Conservation (phyloP, 2,888 invertebrate species). For the Xylocampa areola region DNA sequence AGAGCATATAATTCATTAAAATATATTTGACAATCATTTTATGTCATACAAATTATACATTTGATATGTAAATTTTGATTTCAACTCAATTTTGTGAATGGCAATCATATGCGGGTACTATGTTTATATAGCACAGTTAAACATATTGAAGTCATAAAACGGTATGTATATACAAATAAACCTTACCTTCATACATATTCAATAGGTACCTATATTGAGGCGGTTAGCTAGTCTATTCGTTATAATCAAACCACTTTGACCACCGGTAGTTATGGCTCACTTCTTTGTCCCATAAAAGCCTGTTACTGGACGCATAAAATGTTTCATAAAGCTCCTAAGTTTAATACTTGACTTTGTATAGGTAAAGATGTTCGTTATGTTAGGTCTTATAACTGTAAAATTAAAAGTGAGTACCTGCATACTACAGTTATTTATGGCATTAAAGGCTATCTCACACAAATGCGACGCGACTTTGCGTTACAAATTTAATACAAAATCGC, state of each 20-base stretch:
- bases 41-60: conserved; percentile 21
- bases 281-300: neutral
- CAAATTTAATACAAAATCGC: too few relatives aligned
- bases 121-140: neutral
- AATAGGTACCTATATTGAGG: conserved; percentile 1
- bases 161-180: conserved; percentile 4
- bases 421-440: too few relatives aligned
- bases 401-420: too few relatives aligned
- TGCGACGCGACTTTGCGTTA: too few relatives aligned
- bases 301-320: too few relatives aligned
- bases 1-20: conserved; percentile 2
- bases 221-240: neutral
- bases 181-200: conserved; percentile 14
- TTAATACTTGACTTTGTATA: too few relatives aligned
- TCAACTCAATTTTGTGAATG: conserved; percentile 19
- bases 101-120: neutral
- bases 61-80: conserved; percentile 19
- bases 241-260: conserved; percentile 1
- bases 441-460: too few relatives aligned
- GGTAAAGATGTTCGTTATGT: too few relatives aligned
- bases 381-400: too few relatives aligned
- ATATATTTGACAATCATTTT: too few relatives aligned
- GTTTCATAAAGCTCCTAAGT: too few relatives aligned
- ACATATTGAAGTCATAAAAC: conserved; percentile 8
- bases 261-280: neutral